These are phyloP conservation scores for Myodes glareolus DNA, from an alignment of 2,113 vertebrate genomes.

Conservation along the genomic window DNA sequence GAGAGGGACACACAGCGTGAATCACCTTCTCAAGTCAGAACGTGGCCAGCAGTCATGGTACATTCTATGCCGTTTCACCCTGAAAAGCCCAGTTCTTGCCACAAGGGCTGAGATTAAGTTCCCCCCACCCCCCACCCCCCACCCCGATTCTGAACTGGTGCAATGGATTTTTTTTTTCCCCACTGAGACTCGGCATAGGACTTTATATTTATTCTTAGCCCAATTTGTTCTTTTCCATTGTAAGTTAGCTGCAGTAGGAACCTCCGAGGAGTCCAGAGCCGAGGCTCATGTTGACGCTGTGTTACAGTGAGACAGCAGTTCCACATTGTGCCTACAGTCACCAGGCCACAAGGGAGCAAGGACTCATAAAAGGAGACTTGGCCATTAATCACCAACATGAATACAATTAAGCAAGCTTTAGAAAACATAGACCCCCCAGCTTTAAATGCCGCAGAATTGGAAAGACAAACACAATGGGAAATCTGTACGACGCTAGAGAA, in stretches of 20 bases:
- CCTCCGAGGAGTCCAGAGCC: neutral
- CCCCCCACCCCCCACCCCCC: too few species aligned
- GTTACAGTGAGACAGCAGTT: neutral
- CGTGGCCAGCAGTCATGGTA: neutral
- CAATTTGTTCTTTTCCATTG: neutral
- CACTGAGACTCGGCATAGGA: conserved; percentile 2
- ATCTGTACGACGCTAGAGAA: neutral
- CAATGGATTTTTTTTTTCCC: neutral
- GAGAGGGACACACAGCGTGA: neutral
- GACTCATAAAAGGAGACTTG: neutral
- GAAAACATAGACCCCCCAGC: neutral
- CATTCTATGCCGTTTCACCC: neutral
- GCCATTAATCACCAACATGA: neutral
- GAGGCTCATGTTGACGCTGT: neutral
- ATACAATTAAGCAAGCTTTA: neutral
- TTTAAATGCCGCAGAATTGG: neutral
- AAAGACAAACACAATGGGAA: neutral
- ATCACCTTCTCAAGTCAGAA: neutral
- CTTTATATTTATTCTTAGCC: conserved; percentile 34
- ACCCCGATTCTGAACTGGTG: neutral
- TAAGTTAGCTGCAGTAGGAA: neutral
- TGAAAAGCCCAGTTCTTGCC: neutral
- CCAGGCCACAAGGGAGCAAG: neutral
- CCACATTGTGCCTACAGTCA: neutral
- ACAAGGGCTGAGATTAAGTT: neutral